These are phyloP conservation scores for Asteroscopus sphinx DNA, from an alignment of 2,888 invertebrate species.

Conservation along the genomic window DNA sequence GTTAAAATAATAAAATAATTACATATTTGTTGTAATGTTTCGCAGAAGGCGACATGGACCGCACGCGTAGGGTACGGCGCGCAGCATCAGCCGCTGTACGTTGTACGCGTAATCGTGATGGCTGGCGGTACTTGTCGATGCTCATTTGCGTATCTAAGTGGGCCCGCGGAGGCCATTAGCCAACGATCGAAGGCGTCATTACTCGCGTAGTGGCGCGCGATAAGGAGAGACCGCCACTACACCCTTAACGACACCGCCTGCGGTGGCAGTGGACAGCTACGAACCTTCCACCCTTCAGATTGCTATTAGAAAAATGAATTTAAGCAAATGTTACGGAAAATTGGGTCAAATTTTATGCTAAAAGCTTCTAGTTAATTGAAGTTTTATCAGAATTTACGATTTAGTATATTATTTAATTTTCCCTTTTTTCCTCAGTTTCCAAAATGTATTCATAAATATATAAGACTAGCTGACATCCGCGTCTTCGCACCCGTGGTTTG, in stretches of 20 bases:
- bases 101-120: constrained; percentile 73
- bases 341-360: constrained; percentile 59
- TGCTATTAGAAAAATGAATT: constrained; percentile 64
- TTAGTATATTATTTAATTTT: constrained; percentile 41
- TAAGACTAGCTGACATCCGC: no score
- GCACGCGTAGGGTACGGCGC: constrained; percentile 40
- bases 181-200: constrained; percentile 87
- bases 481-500: no score
- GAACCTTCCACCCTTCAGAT: constrained; percentile 67
- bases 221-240: constrained; percentile 80
- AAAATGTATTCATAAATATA: constrained; percentile 4
- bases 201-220: constrained; percentile 84
- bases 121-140: constrained; percentile 78
- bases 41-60: constrained; percentile 19
- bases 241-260: constrained; percentile 80
- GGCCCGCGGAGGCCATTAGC: constrained; percentile 87
- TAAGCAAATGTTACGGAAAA: constrained; percentile 58
- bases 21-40: not conserved
- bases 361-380: constrained; percentile 56
- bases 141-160: constrained; percentile 90
- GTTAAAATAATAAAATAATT: no score
- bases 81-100: constrained; percentile 69
- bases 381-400: constrained; percentile 55
- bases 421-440: constrained; percentile 12
- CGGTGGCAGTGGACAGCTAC: constrained; percentile 80